These are phyloP conservation scores for Acanthurus lineatus DNA, from an alignment of 2,797 vertebrate genomes.

Conservation along the genomic window DNA sequence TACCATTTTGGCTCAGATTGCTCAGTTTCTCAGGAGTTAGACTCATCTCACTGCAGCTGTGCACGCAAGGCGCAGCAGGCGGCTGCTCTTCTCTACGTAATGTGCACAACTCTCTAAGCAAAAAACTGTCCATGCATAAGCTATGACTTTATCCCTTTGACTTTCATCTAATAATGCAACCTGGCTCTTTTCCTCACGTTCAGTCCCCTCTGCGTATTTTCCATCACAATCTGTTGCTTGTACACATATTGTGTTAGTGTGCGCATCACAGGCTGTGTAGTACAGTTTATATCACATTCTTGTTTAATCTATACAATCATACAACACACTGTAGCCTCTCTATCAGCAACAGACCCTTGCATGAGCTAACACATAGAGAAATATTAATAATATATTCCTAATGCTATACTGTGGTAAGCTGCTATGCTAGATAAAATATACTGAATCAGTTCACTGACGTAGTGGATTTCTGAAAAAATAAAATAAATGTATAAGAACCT, in stretches of 20 bases:
- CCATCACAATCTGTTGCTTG: slow-evolving; percentile 54
- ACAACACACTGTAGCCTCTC: slow-evolving; percentile 69
- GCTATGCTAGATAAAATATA: slow-evolving; percentile 77
- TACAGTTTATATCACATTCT: slow-evolving; percentile 81
- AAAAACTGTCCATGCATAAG: slow-evolving; percentile 70
- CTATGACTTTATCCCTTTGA: slow-evolving; percentile 44
- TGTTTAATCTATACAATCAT: slow-evolving; percentile 77
- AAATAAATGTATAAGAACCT: slow-evolving; percentile 50
- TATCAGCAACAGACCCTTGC: slow-evolving; percentile 55
- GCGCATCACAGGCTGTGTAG: slow-evolving; percentile 60
- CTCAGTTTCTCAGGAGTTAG: slow-evolving; percentile 46
- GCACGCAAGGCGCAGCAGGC: slow-evolving; percentile 44
- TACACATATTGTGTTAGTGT: slow-evolving; percentile 59
- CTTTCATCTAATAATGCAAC: slow-evolving; percentile 40
- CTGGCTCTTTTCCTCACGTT: slow-evolving; percentile 22
- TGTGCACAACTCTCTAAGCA: slow-evolving; percentile 54
- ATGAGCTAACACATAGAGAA: slow-evolving; percentile 75
- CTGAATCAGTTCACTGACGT: slow-evolving; percentile 57
- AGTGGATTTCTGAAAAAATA: slow-evolving; percentile 57
- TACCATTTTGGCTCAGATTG: slow-evolving; percentile 59
- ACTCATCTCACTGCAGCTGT: slow-evolving; percentile 48
- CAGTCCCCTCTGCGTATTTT: slow-evolving; percentile 30
- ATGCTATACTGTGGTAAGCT: slow-evolving; percentile 74
- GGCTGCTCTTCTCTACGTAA: slow-evolving; percentile 39
- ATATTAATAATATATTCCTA: slow-evolving; percentile 71